These are phyloP conservation scores for Erpornis zantholeuca DNA, from an alignment of 2,113 vertebrate species.

Conservation along the genomic window DNA sequence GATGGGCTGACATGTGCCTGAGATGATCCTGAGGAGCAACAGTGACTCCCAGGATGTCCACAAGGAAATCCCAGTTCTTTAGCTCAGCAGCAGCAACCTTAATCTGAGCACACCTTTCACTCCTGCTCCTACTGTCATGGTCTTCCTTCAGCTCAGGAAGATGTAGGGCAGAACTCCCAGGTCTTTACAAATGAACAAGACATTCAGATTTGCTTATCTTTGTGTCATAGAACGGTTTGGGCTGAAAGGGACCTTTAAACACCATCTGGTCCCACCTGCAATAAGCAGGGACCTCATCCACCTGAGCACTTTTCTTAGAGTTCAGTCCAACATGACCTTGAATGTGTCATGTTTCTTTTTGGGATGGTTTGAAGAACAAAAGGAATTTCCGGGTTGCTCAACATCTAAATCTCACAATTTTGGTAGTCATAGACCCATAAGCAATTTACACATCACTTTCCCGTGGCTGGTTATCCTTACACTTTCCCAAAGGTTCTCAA, in stretches of 20 bases:
- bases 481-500: not conserved
- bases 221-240: not conserved
- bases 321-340: accelerated
- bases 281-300: not conserved
- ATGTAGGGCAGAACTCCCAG: not conserved
- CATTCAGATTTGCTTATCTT: not conserved
- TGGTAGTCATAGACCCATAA: not conserved
- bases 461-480: not conserved
- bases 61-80: not conserved
- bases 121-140: accelerated
- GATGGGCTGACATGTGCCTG: not conserved
- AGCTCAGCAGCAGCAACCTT: not conserved
- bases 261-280: not conserved
- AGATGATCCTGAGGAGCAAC: not conserved
- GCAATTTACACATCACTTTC: not conserved
- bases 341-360: not conserved
- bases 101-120: not conserved
- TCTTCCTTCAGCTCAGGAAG: not conserved
- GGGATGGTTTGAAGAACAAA: not conserved
- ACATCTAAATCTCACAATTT: not conserved
- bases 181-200: not conserved
- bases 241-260: not conserved
- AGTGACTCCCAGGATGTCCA: not conserved
- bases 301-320: not conserved
- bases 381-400: not conserved